Base-by-base conservation (phyloP, 2,888 invertebrate species). In the Cataglyphis altisquamis region DNA sequence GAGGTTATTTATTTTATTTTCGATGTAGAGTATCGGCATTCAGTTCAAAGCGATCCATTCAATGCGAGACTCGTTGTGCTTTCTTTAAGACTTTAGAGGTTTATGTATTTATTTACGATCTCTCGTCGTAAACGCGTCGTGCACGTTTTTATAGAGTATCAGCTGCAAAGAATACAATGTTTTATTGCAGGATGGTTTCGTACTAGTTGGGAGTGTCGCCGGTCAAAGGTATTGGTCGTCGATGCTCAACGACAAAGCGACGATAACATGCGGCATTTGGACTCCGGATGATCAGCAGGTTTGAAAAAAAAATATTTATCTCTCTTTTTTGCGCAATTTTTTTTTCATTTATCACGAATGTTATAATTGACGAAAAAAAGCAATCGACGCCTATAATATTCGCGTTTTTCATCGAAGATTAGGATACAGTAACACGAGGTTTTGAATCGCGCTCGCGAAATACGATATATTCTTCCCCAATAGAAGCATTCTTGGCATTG, bases 171-270 rank as follows among this genome's bases (percentile, higher is more conserved):
- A 48, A 57, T 80, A 32, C 32, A 21, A 70, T 78, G 45, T 82
- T 63, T 78, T 84, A 82, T 92, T 94, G 2, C 95, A 98, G 97
- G 99, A 99, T 95, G 99, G 99, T 21, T 99, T 99, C 95, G 99
- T 99, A 10, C 95, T 99, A 90, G 99, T 99, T 60, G 99, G 99
- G 0, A 99, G 99, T 0, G 99, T 99, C 86, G 98, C 98, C 0
- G 99, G 99, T 0, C 99, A 99, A 95, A 96, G 99, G 10, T 99
- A 99, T 95, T 99, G 99, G 99, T 99, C 99, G 0, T 98, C 98
- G 67, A 98, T 99, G 98, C 95, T 99, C 86, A 98, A 99, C 92
- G 96, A 99, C 89, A 98, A 99, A 94, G 97, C 98, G 25, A 97
- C 98, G 81, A 99, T 99, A 92, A 98, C 98, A 0, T 99, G 99